These are phyloP conservation scores for Petrocephalus schoutedeni DNA, from an alignment of 2,797 vertebrate species.

Conservation along the genomic window DNA sequence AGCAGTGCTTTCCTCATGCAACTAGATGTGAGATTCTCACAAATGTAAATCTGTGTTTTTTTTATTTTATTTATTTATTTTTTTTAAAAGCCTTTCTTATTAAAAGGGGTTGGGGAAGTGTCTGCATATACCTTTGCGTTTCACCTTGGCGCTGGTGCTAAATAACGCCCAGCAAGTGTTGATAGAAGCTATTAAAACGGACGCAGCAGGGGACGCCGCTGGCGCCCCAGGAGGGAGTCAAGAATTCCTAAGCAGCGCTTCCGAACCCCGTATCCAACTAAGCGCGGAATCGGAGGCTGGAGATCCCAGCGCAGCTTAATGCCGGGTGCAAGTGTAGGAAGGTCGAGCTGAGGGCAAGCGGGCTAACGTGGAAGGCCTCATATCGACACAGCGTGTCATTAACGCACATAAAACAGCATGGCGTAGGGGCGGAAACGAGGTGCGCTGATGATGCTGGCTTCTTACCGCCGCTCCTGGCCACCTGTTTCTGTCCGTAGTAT, in stretches of 20 bases:
- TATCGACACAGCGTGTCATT: constrained; percentile 49
- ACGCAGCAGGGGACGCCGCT: neutral
- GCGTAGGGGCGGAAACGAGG: constrained; percentile 53
- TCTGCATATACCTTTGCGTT: constrained; percentile 1
- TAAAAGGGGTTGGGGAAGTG: neutral
- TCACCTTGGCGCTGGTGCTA: constrained; percentile 11
- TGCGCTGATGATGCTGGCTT: constrained; percentile 58
- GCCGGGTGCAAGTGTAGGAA: constrained; percentile 40
- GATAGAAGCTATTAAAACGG: constrained; percentile 15
- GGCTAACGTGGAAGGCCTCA: constrained; percentile 43
- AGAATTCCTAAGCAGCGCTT: neutral
- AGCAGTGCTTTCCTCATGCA: neutral
- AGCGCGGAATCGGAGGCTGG: neutral
- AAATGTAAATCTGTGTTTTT: neutral
- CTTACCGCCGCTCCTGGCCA: neutral
- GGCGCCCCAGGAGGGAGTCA: neutral
- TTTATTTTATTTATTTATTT: neutral
- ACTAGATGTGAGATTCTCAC: neutral
- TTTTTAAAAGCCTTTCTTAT: neutral
- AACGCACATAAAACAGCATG: constrained; percentile 61
- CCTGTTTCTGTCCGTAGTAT: constrained; percentile 54
- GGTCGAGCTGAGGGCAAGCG: constrained; percentile 53
- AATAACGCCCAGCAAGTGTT: constrained; percentile 4
- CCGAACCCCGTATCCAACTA: neutral
- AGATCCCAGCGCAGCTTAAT: constrained; percentile 14